These are phyloP conservation scores for Branchipolynoe longqiensis DNA, from an alignment of 2,888 invertebrate species.

Conservation along the genomic window DNA sequence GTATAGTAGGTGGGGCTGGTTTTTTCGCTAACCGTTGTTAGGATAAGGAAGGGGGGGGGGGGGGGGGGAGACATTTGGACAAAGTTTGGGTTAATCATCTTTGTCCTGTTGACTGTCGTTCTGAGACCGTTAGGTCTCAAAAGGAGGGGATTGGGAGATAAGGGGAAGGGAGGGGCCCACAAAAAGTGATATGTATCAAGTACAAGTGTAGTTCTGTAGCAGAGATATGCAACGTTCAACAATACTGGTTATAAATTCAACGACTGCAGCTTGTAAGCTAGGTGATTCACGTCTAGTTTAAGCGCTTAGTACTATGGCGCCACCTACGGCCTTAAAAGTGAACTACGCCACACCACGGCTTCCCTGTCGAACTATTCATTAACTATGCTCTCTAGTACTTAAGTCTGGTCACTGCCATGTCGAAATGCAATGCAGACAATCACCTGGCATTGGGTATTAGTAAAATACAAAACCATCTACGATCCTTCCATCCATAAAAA, in stretches of 20 bases:
- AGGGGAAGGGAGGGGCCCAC: background rate
- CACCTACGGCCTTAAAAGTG: background rate
- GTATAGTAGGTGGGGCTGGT: background rate
- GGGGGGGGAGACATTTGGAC: background rate
- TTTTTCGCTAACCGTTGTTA: conserved; percentile 20
- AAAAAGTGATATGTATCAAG: conserved; percentile 54
- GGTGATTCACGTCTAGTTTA: background rate
- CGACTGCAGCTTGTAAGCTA: conserved; percentile 11
- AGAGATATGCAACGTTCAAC: conserved; percentile 57
- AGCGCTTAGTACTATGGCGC: conserved; percentile 5
- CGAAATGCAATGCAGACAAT: conserved; percentile 20
- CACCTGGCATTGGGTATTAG: too few species aligned
- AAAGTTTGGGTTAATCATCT: conserved; percentile 8
- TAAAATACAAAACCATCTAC: conserved; percentile 5
- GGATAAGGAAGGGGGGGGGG: too few species aligned
- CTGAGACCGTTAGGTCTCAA: background rate
- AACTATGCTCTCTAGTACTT: too few species aligned
- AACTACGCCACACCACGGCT: conserved; percentile 18
- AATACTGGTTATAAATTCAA: conserved; percentile 56
- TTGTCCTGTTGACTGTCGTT: conserved; percentile 42
- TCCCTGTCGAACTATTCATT: too few species aligned
- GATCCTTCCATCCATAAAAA: background rate
- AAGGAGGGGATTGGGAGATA: too few species aligned
- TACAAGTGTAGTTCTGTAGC: conserved; percentile 56
- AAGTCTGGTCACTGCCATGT: conserved; percentile 5